Evolutionary conservation across 2,113 vertebrate species (phyloP), one percentile per base, ranked within the genome.

Genomic region (Spea multiplicata): DNA sequence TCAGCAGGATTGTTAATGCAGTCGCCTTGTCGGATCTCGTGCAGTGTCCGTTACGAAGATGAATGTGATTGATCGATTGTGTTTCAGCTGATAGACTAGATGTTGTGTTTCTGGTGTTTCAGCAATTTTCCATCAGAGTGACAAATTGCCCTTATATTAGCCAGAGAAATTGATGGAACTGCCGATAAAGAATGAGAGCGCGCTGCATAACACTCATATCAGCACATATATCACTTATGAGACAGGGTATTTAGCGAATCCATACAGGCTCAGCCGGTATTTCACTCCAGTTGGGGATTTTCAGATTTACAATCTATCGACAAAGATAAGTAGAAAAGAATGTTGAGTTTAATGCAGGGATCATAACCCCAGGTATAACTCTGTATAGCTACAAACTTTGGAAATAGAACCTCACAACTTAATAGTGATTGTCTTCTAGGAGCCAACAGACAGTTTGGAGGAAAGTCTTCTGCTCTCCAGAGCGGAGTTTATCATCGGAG

Each of bases 371-470:
- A 3, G 9, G 6, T 52, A 10, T 2, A 7, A 52, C 50, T 52
- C 9, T 52, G 50, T 7, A 52, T 52, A 52, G 50, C 9, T 52
- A 7, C 50, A 52, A 52, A 7, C 50, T 52, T 52, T 52, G 9
- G 50, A 52, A 52, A 52, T 52, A 52, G 50, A 52, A 52, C 55
- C 9, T 13, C 3, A 17, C 16, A 8, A 30, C 16, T 17, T 74
- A 84, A 9, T 59, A 12, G 4, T 13, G 4, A 13, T 52, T 52
- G 0, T 84, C 2, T 88, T 85, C 84, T 88, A 99, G 97, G 97
- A 99, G 78, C 92, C 96, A 47, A 95, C 95, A 67, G 96, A 99
- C 81, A 94, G 93, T 86, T 93, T 99, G 44, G 97, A 99, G 83
- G 97, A 99, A 50, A 98, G 96, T 13, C 88, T 99, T 88, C 88